phyloP scores from a whole-genome alignment of 1,140 invertebrate genomes.

The Orius insidiosus region DNA sequence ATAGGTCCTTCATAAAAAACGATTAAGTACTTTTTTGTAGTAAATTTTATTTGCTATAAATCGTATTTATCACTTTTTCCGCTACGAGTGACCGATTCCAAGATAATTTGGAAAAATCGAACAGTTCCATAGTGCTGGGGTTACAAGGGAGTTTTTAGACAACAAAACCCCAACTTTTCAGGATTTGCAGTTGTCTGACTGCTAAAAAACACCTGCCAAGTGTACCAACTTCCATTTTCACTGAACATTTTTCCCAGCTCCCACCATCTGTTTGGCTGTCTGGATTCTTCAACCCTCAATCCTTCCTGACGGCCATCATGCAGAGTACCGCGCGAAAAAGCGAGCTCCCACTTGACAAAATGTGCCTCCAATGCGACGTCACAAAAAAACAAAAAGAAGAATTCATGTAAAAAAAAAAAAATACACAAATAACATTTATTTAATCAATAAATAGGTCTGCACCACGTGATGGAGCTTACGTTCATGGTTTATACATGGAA shows the following conservation, averaged over 20 bases:
- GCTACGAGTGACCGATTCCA: no score
- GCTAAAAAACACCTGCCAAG: no score
- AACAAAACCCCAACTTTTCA: not conserved
- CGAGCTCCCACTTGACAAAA: constrained; percentile 88
- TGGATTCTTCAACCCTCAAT: constrained; percentile 94
- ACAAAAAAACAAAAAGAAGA: constrained; percentile 93
- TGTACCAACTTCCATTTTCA: no score
- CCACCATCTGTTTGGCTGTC: constrained; percentile 85
- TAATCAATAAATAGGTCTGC: constrained; percentile 52
- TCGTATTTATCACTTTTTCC: no score
- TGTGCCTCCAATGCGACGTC: constrained; percentile 92
- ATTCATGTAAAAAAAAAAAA: constrained; percentile 49
- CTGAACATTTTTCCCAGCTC: constrained; percentile 40
- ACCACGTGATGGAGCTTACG: constrained; percentile 78
- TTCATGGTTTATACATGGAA: constrained; percentile 89
- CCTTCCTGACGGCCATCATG: constrained; percentile 91
- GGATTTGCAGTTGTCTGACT: no score
- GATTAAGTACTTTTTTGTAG: no score
- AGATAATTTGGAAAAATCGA: no score
- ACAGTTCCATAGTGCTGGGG: no score
- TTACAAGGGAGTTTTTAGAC: no score
- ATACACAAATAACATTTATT: constrained; percentile 5
- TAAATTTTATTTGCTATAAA: no score
- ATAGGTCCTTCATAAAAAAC: no score
- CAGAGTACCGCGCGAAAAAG: constrained; percentile 85